Evolutionary conservation across 2,797 vertebrate species (phyloP).

Genomic region (Ctenosaura bakeri): DNA sequence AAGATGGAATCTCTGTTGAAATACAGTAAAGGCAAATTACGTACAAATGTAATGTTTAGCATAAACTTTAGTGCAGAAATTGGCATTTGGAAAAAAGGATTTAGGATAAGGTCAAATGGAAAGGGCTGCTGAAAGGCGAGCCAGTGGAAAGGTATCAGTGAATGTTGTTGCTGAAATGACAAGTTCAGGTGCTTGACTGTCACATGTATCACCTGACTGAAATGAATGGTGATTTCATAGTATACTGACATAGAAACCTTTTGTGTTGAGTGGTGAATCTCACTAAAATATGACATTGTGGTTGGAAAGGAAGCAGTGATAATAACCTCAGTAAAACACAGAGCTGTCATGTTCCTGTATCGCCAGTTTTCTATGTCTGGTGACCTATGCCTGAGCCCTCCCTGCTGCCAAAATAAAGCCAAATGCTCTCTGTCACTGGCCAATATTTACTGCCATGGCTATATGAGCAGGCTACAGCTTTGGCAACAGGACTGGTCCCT

Average conservation of each 20-base stretch:
- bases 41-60: constrained; percentile 5
- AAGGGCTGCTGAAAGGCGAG: neutral
- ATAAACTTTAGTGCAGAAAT: constrained; percentile 4
- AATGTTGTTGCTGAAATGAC: neutral
- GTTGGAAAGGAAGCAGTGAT: neutral
- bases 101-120: neutral
- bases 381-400: neutral
- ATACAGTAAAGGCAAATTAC: constrained; percentile 29
- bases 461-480: neutral
- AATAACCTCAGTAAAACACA: neutral
- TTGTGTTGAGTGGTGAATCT: neutral
- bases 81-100: neutral
- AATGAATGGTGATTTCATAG: neutral
- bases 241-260: neutral
- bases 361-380: neutral
- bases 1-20: constrained; percentile 18
- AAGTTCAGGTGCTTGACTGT: neutral
- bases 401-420: too few relatives aligned
- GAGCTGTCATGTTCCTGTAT: neutral
- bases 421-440: neutral
- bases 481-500: neutral
- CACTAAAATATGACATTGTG: neutral
- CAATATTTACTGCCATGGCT: too few relatives aligned
- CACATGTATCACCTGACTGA: neutral
- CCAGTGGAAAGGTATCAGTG: neutral